phyloP scores from a whole-genome alignment of 92 coral and sea anemone genomes.

The Plumapathes pennacea region DNA sequence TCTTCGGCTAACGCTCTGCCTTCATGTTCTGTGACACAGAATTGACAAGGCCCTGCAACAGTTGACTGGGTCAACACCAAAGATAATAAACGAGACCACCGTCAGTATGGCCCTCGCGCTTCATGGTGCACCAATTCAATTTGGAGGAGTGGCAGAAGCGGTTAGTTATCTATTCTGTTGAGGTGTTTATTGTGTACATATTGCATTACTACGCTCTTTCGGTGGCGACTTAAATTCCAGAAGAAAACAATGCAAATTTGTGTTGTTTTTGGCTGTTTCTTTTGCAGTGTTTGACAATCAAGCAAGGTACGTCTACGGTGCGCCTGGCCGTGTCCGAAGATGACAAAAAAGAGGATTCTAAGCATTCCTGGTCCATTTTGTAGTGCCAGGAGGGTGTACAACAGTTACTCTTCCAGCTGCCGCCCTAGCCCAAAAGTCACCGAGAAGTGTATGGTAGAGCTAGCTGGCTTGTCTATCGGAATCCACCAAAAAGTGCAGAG shows the following conservation, averaged over 20 bases:
- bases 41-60: conserved; percentile 36
- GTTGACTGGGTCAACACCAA: conserved; percentile 42
- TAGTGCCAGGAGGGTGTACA: conserved; percentile 35
- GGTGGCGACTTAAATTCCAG: no score
- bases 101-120: conserved; percentile 35
- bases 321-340: conserved; percentile 23
- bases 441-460: conserved; percentile 11
- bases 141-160: conserved; percentile 38
- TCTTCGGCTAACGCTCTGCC: conserved; percentile 27
- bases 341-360: conserved; percentile 25
- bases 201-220: no score
- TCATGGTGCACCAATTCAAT: conserved; percentile 32
- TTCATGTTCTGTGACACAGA: conserved; percentile 38
- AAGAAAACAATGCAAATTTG: no score
- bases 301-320: conserved; percentile 24
- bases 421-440: conserved; percentile 31
- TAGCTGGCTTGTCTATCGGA: conserved; percentile 25
- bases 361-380: conserved; percentile 47
- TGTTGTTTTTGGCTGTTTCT: no score
- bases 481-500: conserved; percentile 18
- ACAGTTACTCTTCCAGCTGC: conserved; percentile 36
- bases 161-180: no score
- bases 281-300: conserved; percentile 38
- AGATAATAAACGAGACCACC: conserved; percentile 23
- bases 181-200: no score